Conservation (phyloP, 2,888 invertebrate genomes). For the Emesis russula region DNA sequence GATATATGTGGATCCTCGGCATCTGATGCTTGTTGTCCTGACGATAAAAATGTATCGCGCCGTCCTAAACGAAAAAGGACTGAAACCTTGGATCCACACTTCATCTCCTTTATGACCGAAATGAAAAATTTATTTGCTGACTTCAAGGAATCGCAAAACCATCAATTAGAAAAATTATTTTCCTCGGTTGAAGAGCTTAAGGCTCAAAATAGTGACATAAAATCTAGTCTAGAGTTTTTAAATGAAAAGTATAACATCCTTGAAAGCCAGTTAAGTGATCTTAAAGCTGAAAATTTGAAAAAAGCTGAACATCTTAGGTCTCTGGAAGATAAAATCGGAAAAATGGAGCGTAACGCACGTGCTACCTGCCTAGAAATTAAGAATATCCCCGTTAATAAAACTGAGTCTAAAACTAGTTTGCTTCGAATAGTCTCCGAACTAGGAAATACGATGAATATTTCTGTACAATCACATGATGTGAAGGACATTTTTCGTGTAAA, state of each 20-base stretch:
- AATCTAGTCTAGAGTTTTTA: background rate
- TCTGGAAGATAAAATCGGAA: background rate
- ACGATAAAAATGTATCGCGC: background rate
- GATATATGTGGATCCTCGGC: background rate
- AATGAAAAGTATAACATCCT: background rate
- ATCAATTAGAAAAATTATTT: background rate
- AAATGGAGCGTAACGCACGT: slow-evolving; percentile 2
- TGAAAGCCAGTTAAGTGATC: background rate
- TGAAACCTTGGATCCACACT: background rate
- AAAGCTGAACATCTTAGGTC: background rate
- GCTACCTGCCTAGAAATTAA: background rate
- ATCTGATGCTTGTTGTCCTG: background rate
- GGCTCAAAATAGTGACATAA: background rate
- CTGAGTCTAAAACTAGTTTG: background rate
- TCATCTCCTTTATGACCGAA: background rate
- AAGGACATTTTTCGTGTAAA: background rate
- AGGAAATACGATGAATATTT: background rate
- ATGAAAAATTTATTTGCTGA: background rate
- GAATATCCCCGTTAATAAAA: background rate
- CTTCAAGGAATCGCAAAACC: background rate
- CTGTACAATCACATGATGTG: background rate
- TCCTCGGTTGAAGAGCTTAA: background rate
- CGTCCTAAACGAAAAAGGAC: background rate
- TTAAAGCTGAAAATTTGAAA: slow-evolving; percentile 2
- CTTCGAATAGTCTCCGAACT: background rate